A percentile compares a stretch with the other conserved stretches of the same genome.
Conservation (phyloP, 2,888 invertebrate species). For the Arctia plantaginis region DNA sequence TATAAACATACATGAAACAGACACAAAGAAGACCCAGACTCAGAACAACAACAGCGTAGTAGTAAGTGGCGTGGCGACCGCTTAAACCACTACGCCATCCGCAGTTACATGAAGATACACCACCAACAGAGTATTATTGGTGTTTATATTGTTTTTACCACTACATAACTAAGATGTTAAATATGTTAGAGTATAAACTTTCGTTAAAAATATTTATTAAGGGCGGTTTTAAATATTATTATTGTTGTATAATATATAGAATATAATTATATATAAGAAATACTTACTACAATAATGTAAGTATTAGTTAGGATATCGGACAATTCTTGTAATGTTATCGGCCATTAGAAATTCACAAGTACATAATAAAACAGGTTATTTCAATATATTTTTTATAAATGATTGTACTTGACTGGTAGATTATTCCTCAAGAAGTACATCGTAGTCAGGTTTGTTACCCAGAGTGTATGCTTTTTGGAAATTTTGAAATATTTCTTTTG, state of each 20-base stretch:
- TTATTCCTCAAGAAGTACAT: conserved; percentile 54
- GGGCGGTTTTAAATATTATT: no score
- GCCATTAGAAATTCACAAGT: neutral
- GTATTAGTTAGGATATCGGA: neutral
- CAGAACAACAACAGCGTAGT: no score
- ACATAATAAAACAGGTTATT: neutral
- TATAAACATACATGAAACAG: no score
- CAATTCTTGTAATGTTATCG: no score
- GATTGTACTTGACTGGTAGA: neutral
- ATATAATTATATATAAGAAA: no score
- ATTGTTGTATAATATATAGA: no score
- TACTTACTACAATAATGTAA: neutral
- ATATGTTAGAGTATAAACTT: neutral
- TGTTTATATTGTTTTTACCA: neutral
- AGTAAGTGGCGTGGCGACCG: no score
- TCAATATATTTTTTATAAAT: neutral
- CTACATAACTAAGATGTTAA: neutral
- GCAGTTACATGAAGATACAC: neutral
- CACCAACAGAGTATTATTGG: neutral
- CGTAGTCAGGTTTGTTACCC: conserved; percentile 63
- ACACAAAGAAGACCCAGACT: no score
- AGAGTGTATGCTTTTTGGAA: conserved; percentile 73
- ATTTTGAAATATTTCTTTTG: conserved; percentile 85
- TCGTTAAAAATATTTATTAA: no score
- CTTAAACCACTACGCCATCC: no score